Evolutionary conservation across 2,888 invertebrate genomes (phyloP).

Genomic region (Caenorhabditis sp.): DNA sequence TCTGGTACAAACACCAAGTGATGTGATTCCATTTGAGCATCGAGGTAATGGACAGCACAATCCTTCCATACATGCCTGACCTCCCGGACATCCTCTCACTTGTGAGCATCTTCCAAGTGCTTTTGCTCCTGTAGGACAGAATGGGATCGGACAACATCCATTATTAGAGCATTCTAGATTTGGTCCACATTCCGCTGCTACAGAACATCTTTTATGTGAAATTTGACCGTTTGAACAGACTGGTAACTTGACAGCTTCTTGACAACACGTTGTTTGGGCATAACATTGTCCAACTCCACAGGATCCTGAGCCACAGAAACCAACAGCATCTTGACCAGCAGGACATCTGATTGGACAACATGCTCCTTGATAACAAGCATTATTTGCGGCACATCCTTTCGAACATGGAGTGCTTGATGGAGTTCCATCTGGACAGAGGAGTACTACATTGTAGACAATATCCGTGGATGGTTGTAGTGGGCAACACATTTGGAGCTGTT

Average conservation of each 20-base stretch:
- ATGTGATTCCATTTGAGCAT: conserved; percentile 59
- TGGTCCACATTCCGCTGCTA: conserved; percentile 53
- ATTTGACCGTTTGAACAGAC: conserved; percentile 34
- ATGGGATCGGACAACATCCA: conserved; percentile 68
- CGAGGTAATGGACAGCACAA: conserved; percentile 65
- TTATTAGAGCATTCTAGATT: conserved; percentile 69
- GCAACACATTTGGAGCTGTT: conserved; percentile 50
- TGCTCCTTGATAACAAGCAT: conserved; percentile 62
- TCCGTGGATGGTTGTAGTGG: conserved; percentile 48
- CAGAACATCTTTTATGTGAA: conserved; percentile 34
- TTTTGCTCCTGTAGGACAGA: conserved; percentile 65
- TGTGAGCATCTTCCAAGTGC: conserved; percentile 45
- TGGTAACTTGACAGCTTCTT: conserved; percentile 41
- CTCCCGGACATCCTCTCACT: conserved; percentile 41
- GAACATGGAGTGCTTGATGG: conserved; percentile 51
- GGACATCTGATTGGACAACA: conserved; percentile 68
- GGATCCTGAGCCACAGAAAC: conserved; percentile 54
- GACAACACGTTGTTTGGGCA: conserved; percentile 59
- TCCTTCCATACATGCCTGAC: conserved; percentile 60
- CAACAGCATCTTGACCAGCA: conserved; percentile 47
- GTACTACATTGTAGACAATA: conserved; percentile 49
- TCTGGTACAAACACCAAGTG: conserved; percentile 53
- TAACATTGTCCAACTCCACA: conserved; percentile 50
- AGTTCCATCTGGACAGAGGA: conserved; percentile 58
- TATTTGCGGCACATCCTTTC: conserved; percentile 49